phyloP scores from a whole-genome alignment of 2,113 vertebrate genomes.

The Turnix velox region DNA sequence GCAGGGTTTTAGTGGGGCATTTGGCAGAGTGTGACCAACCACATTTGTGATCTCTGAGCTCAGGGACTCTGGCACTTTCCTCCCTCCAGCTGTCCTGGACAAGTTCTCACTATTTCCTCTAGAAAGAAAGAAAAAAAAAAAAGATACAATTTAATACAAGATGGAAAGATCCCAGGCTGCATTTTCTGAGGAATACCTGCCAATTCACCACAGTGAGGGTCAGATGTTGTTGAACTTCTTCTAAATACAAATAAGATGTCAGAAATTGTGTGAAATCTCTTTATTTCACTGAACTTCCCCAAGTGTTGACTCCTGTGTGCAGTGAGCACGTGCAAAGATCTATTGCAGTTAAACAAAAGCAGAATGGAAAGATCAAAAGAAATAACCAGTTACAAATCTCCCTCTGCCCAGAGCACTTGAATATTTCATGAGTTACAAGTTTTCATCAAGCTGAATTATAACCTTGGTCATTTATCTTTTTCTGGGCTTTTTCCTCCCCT shows the following conservation, averaged over 20 bases:
- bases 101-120: background rate
- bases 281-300: background rate
- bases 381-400: background rate
- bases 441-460: conserved; percentile 34
- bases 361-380: conserved; percentile 28
- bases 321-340: background rate
- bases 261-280: background rate
- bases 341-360: conserved; percentile 19
- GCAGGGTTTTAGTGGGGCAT: background rate
- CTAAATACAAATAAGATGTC: background rate
- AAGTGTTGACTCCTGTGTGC: background rate
- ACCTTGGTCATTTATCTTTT: background rate
- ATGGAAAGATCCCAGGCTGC: background rate
- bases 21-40: background rate
- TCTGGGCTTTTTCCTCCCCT: background rate
- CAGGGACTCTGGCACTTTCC: background rate
- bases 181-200: background rate
- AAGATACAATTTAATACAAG: background rate
- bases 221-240: background rate
- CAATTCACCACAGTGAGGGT: background rate
- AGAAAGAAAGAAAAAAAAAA: background rate
- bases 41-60: background rate
- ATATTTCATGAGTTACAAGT: conserved; percentile 38
- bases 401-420: conserved; percentile 19
- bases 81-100: conserved; percentile 13